Percentiles rank a stretch among this genome's conserved stretches.
Conservation (phyloP, 2,797 vertebrate genomes). For the Sciurus vulgaris region DNA sequence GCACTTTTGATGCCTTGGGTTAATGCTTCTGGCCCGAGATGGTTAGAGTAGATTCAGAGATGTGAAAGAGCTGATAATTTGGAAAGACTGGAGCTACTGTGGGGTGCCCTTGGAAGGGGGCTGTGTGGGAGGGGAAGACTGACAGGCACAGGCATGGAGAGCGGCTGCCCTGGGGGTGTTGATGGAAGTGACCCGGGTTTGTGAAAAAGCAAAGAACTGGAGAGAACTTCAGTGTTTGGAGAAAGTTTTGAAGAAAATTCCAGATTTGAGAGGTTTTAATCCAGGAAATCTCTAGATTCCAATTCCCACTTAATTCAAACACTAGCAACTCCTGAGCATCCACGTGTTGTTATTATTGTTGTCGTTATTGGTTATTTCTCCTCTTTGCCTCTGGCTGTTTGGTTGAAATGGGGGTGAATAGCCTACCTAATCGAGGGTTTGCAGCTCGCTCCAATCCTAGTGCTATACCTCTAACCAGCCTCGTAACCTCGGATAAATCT, state of each 20-base stretch:
- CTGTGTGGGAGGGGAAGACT: background rate
- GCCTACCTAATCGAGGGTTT: background rate
- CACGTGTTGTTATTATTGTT: background rate
- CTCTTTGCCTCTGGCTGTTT: background rate
- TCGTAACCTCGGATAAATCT: background rate
- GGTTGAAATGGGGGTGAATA: background rate
- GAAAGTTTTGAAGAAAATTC: background rate
- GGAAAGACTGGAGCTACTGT: background rate
- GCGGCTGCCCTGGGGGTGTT: background rate
- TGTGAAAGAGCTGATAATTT: background rate
- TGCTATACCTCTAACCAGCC: background rate
- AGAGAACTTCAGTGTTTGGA: background rate
- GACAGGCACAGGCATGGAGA: background rate
- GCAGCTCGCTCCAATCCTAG: background rate
- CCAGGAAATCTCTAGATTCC: background rate
- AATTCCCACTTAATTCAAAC: conserved; percentile 10
- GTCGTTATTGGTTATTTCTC: background rate
- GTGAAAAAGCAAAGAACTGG: background rate
- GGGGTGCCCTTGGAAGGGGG: background rate
- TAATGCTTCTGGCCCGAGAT: background rate
- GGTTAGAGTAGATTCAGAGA: background rate
- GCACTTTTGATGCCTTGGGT: background rate
- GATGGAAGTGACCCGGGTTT: no score
- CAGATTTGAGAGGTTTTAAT: background rate
- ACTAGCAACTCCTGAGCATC: background rate